A percentile compares a stretch with the other conserved stretches of the same genome.
Conservation (phyloP, 2,888 invertebrate genomes). For the Dasypolia templi region DNA sequence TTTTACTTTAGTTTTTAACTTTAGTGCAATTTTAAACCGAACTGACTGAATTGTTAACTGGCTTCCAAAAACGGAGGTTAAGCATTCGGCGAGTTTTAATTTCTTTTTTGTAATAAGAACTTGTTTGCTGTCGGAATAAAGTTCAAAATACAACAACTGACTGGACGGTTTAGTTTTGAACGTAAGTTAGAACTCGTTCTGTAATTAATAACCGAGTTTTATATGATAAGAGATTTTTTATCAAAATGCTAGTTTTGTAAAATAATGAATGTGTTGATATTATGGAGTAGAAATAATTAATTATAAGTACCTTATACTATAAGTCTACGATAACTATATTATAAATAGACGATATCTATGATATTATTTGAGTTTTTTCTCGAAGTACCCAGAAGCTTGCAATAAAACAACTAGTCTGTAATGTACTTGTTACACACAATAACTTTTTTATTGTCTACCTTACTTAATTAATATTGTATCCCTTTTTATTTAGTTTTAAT, state of each 20-base stretch:
- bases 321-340: too few relatives aligned
- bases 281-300: constrained; percentile 7
- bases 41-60: background rate
- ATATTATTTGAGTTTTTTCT: constrained; percentile 12
- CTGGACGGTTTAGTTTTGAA: too few relatives aligned
- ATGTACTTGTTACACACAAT: constrained; percentile 5
- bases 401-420: constrained; percentile 37
- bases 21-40: too few relatives aligned
- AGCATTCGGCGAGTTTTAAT: too few relatives aligned
- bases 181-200: background rate
- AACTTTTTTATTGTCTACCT: background rate
- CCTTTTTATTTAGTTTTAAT: background rate
- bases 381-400: background rate
- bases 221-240: background rate
- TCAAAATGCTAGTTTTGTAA: background rate
- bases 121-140: too few relatives aligned
- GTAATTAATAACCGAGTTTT: too few relatives aligned
- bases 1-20: too few relatives aligned
- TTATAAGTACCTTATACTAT: too few relatives aligned
- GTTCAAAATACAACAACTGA: too few relatives aligned
- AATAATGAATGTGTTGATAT: background rate
- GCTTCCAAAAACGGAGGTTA: too few relatives aligned
- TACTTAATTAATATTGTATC: background rate
- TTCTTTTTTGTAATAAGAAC: too few relatives aligned
- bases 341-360: background rate